Evolutionary conservation across 2,113 vertebrate genomes (phyloP), one percentile per base, ranked within the genome.

Genomic region (Limnothrissa miodon): DNA sequence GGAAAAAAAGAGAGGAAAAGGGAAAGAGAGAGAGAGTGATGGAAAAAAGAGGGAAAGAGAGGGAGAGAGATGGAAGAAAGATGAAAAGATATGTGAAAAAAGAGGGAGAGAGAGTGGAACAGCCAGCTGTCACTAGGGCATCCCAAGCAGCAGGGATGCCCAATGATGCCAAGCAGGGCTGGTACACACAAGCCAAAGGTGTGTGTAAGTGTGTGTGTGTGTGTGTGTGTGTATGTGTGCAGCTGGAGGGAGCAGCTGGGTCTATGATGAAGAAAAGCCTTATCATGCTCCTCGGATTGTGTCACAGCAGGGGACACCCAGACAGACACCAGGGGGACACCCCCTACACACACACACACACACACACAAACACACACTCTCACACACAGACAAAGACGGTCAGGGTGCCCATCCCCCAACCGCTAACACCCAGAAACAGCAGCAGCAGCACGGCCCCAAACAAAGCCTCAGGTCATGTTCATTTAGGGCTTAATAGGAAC

Each of bases 401-500:
- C 66, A 80, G 21, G 36, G 5, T 84, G 45, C 29, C 19, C 79
- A 79, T 29, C 51, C 45, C 66, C 79, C 8, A 84, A 42, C n/a
- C 17, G 11, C 51, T 6, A 15, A 4, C 21, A 19, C 48, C 48
- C 48, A 51, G 48, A 15, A 51, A 19, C 48, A 48, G 48, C 17
- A 17, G 42, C 42, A 48, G 46, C 23, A 66, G 7, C n/a, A 25
- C 4, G 13, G 66, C 29, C 66, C 25, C 29, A 74, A 74, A 74
- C 66, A 74, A 74, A 36, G 29, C 29, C 36, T 17, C 19, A 1
- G 66, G 66, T 81, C 85, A 83, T 39, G 79, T 83, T 83, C 81
- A 86, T 70, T 74, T 78, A 80, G 39, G 36, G 82, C 74, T 80
- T 15, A 53, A 81, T 59, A 74, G 62, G 45, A 45, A 45, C 74